Evolutionary conservation across 1,140 invertebrate species (phyloP).

Genomic region (Megalopta genalis): DNA sequence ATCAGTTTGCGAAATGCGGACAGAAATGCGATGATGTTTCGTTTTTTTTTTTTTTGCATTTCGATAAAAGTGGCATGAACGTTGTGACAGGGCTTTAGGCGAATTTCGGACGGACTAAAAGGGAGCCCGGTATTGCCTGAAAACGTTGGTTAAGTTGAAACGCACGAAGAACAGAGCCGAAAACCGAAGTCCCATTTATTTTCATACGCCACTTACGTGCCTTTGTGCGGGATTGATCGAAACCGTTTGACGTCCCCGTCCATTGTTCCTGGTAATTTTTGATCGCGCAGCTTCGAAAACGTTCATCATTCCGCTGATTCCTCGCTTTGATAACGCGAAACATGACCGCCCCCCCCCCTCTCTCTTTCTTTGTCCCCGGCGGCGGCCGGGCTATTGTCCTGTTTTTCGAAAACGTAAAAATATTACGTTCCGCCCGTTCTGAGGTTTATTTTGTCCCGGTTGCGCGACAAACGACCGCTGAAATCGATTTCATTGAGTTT

Average conservation of each 20-base stretch:
- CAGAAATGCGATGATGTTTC: no score
- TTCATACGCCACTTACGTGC: neutral
- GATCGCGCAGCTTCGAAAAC: neutral
- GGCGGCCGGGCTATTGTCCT: neutral
- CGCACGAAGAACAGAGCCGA: neutral
- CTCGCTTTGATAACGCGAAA: slow-evolving; percentile 15
- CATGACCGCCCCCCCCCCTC: neutral
- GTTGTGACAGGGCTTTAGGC: no score
- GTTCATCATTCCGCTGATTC: neutral
- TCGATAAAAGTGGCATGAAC: no score
- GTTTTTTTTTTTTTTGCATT: no score
- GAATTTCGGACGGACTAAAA: neutral
- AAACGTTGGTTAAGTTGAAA: neutral
- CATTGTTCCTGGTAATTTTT: slow-evolving; percentile 13
- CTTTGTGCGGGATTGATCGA: neutral
- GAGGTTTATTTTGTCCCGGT: slow-evolving; percentile 25
- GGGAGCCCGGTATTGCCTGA: neutral
- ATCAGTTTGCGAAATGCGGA: no score
- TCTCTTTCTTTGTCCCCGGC: slow-evolving; percentile 1
- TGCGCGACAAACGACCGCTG: neutral
- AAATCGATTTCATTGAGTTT: slow-evolving; percentile 13
- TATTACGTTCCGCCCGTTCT: neutral
- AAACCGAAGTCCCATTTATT: neutral
- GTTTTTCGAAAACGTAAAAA: slow-evolving; percentile 27
- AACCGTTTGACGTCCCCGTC: neutral